Evolutionary conservation across 1,140 invertebrate species (phyloP).

Genomic region (Druon quercuslanigerum): DNA sequence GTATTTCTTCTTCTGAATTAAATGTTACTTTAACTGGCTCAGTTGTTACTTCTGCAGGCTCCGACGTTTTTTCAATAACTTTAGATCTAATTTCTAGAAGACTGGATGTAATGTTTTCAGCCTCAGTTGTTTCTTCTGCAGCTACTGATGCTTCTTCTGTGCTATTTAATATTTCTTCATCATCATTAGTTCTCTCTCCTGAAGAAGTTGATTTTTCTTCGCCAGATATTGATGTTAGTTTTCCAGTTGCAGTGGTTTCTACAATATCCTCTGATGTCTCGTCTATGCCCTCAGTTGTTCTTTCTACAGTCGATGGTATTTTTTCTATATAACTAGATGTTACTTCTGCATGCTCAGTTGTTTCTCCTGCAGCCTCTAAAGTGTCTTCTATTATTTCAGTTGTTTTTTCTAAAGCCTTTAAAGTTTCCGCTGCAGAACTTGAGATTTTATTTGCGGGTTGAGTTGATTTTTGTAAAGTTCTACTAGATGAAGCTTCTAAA

Average conservation of each 20-base stretch:
- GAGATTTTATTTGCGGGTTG: not conserved
- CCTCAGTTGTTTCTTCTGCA: not conserved
- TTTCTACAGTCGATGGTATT: too few relatives aligned
- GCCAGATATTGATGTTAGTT: not conserved
- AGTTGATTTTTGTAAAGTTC: not conserved
- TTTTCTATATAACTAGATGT: not conserved
- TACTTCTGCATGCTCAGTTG: not conserved
- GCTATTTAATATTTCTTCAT: not conserved
- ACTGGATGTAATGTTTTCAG: not conserved
- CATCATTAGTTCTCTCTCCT: not conserved
- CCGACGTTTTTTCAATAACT: not conserved
- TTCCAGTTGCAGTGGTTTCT: not conserved
- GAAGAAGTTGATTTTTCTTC: not conserved
- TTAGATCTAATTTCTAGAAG: not conserved
- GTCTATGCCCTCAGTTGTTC: too few relatives aligned
- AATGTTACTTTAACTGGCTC: not conserved
- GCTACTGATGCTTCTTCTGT: not conserved
- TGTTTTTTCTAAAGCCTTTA: conserved; percentile 1
- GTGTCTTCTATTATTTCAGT: not conserved
- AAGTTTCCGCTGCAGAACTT: not conserved
- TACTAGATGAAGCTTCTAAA: not conserved
- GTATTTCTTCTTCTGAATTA: not conserved
- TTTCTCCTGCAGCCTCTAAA: not conserved
- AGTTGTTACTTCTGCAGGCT: not conserved
- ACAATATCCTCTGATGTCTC: too few relatives aligned